Conservation (phyloP, 2,113 vertebrate species). For the Corythoichthys haematopterus region DNA sequence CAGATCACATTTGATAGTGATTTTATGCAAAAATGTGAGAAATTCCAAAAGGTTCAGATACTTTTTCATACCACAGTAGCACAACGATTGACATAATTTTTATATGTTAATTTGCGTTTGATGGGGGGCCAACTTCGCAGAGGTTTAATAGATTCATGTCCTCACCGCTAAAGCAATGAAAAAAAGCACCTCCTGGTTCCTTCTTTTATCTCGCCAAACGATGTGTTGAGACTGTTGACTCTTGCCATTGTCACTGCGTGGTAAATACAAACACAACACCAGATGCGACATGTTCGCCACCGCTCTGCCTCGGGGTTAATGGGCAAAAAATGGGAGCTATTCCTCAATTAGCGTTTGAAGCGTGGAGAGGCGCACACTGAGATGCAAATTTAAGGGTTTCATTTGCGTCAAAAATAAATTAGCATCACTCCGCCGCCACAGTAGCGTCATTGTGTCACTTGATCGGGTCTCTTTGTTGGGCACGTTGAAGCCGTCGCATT, state of each 20-base stretch:
- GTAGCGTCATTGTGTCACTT: conserved; percentile 53
- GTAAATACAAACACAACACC: conserved; percentile 7
- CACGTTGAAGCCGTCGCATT: conserved; percentile 63
- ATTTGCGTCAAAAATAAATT: conserved; percentile 43
- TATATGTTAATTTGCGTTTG: too few species aligned
- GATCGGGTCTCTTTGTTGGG: conserved; percentile 55
- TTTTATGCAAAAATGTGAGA: too few species aligned
- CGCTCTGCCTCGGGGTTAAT: conserved; percentile 17
- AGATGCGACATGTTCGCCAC: conserved; percentile 7
- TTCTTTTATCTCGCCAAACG: not conserved
- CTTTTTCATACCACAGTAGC: too few species aligned
- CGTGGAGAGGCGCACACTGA: conserved; percentile 19
- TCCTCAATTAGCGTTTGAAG: conserved; percentile 30
- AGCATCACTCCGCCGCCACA: conserved; percentile 44
- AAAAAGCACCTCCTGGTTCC: not conserved
- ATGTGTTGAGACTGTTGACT: not conserved
- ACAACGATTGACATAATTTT: too few species aligned
- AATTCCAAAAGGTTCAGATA: too few species aligned
- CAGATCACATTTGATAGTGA: too few species aligned
- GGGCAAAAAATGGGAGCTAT: conserved; percentile 27
- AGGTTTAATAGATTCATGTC: too few species aligned
- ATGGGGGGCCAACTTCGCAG: too few species aligned
- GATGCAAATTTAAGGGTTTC: conserved; percentile 50
- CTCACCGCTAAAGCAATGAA: not conserved
- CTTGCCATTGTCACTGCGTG: not conserved